phyloP scores from a whole-genome alignment of 2,113 vertebrate species.

The Limnothrissa miodon region DNA sequence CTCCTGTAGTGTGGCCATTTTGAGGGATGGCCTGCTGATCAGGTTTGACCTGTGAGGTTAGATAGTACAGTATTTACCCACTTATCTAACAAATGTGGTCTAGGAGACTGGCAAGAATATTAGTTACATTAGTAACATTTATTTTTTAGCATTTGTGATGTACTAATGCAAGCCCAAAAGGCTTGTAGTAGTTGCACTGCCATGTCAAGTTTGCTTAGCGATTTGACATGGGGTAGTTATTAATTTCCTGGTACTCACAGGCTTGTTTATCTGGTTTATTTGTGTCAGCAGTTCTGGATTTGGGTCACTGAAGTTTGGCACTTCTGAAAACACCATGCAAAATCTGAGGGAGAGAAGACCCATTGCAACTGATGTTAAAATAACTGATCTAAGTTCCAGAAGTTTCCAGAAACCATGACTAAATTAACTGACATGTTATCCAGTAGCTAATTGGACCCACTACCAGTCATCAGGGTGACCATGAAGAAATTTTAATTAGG shows the following conservation, averaged over 20 bases:
- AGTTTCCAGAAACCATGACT: neutral
- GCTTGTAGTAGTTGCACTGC: too few species aligned
- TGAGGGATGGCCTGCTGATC: conserved; percentile 74
- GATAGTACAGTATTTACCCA: neutral
- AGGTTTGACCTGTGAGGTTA: conserved; percentile 67
- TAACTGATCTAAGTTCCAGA: neutral
- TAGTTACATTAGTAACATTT: neutral
- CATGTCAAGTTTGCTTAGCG: too few species aligned
- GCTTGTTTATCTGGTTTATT: conserved; percentile 62
- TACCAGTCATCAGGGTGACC: too few species aligned
- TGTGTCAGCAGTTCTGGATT: conserved; percentile 73
- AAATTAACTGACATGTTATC: neutral
- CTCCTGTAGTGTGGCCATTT: conserved; percentile 66
- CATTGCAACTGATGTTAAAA: neutral
- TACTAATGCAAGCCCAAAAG: too few species aligned
- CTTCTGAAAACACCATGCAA: conserved; percentile 88
- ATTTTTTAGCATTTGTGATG: too few species aligned
- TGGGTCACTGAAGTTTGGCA: conserved; percentile 86
- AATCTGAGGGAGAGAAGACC: conserved; percentile 55
- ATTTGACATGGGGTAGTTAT: too few species aligned
- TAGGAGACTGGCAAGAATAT: neutral
- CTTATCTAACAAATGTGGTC: neutral
- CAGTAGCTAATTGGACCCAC: too few species aligned
- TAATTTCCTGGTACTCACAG: conserved; percentile 58
- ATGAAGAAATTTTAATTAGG: neutral